Base-by-base conservation (phyloP, 2,797 vertebrate genomes). In the Lepus oiostolus region DNA sequence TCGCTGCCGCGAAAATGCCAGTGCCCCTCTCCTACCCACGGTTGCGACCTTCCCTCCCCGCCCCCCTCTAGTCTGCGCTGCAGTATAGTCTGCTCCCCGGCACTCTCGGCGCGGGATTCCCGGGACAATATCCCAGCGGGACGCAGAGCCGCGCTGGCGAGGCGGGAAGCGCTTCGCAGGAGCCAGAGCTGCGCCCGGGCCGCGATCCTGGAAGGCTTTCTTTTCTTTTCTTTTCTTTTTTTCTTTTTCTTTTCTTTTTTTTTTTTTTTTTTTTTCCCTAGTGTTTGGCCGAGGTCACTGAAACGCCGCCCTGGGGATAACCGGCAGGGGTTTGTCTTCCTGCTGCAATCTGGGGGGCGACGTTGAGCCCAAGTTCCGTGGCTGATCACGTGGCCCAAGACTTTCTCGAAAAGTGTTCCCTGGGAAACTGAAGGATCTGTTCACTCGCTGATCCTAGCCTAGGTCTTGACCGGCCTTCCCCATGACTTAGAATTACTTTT, bases 51-150 rank as follows among this genome's bases (percentile, higher is more conserved):
- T n/a, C 3, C 12, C 24, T 38, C 21, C 2, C 54, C 14, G 54
- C 16, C 54, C 12, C 5, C 35, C 50, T 19, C 0, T 26, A n/a
- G 26, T 30, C 47, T n/a, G 24, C 47, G 50, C 22, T 28, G 62
- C 38, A 17, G 54, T 5, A 13, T 70, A 63, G 54, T 47, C 1
- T 0, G 17, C 47, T 17, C 75, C 1, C 0, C 4, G 3, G 4
- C n/a, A 17, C 26, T 52, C 1, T 16, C 4, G 2, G 3, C 28
- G 26, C n/a, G 0, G 0, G 3, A 30, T 0, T 11, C 16, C 9
- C 11, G 0, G 12, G 42, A 3, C 4, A 0, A 21, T 14, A 42
- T 2, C 32, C 19, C 47, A 5, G 50, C 5, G 0, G 5, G 0
- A 17, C 0, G 1, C 21, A 42, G 26, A 63, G 32, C 30, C 4